Base-by-base conservation (phyloP, 2,113 vertebrate species). In the Engraulis encrasicolus region DNA sequence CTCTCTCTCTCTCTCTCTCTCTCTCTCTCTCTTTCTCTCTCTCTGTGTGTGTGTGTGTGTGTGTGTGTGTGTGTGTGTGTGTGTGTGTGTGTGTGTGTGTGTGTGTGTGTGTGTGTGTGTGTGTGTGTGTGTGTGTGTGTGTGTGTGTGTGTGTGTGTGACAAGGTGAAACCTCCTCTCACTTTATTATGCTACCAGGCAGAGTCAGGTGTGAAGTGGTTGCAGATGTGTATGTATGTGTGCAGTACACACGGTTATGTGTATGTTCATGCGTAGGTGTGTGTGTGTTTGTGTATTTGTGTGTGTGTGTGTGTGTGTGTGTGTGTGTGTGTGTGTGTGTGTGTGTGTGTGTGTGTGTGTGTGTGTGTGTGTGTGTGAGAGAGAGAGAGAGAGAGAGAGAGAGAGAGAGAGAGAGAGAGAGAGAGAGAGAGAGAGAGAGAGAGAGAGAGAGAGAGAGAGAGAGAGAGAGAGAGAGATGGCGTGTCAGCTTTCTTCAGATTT, bases 121-220 rank as follows among this genome's bases (percentile, higher is more conserved):
- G 58, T 14, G 27, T 71, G 61, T 71, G 61, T 71, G 61, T 71
- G 61, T 31, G 61, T 71, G 61, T 34, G 61, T 34, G 61, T 34
- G 61, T 34, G 11, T 34, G 23, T 14, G 61, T 15, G 61, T 2
- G 61, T 5, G 27, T 2, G 27, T 15, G 61, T 58, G 87, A 91
- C 85, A 87, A 86, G 85, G 84, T 78, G 87, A 91, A 87, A 89
- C 88, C 86, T 86, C 81, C 86, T 86, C 54, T 84, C 48, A 81
- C 88, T 89, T 92, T 90, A 93, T 92, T 92, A 90, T 78, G 54
- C 86, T 82, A 90, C 80, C 87, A 85, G 81, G 79, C 83, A 84
- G 85, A 40, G 83, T 81, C 82, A 87, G 89, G 89, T 83, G 81
- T 71, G 38, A 81, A 90, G 78, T 74, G 85, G 79, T 58, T 78